Evolutionary conservation across 53 echinoderm and acorn worm genomes (phyloP).

Genomic region (Antedon mediterranea): DNA sequence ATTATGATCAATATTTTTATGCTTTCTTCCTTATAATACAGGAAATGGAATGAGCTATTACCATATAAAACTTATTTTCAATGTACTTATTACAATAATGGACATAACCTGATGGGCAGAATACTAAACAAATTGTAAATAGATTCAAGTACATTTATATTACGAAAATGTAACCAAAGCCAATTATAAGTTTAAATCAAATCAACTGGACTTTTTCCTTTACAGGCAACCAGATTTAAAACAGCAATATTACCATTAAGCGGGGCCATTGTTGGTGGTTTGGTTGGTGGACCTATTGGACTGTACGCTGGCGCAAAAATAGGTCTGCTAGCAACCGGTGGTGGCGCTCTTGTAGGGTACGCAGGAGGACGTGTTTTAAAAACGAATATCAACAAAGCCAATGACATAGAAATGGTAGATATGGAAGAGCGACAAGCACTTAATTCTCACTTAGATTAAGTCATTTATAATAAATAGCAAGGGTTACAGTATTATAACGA

Average conservation of each 20-base stretch:
- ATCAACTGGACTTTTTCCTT: not conserved
- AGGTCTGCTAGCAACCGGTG: slow-evolving; percentile 55
- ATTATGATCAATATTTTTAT: too few species aligned
- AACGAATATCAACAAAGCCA: slow-evolving; percentile 26
- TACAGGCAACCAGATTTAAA: slow-evolving; percentile 60
- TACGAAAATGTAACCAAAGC: not conserved
- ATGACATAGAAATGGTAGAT: slow-evolving; percentile 22
- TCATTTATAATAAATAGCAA: not conserved
- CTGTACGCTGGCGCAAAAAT: slow-evolving; percentile 67
- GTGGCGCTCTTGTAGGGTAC: slow-evolving; percentile 72
- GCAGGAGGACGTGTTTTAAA: slow-evolving; percentile 50
- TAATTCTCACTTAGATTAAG: not conserved
- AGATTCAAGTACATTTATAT: not conserved
- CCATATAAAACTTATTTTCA: too few species aligned
- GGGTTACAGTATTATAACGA: too few species aligned
- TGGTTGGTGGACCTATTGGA: slow-evolving; percentile 75
- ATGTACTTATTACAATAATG: too few species aligned
- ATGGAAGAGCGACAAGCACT: not conserved
- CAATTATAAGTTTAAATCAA: not conserved
- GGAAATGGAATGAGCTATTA: too few species aligned
- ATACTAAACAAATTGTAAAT: too few species aligned
- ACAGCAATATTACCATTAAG: slow-evolving; percentile 61
- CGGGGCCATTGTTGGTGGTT: slow-evolving; percentile 72
- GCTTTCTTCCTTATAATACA: too few species aligned
- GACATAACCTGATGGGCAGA: too few species aligned